Percentiles rank a stretch among this genome's conserved stretches.
These are phyloP conservation scores for Trachurus trachurus DNA, from an alignment of 2,797 vertebrate species.

Conservation along the genomic window DNA sequence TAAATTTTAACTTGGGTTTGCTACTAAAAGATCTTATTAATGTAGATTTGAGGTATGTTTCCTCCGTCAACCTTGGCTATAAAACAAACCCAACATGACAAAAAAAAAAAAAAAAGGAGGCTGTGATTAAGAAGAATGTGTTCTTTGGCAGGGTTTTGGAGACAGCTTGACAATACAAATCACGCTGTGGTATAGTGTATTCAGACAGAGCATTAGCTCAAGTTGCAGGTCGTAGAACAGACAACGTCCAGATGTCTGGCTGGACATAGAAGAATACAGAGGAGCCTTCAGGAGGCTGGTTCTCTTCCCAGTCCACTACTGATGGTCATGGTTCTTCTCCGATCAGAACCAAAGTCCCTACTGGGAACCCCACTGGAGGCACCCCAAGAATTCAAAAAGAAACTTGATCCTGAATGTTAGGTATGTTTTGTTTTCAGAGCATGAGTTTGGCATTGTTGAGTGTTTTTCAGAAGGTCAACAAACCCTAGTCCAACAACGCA, in stretches of 20 bases:
- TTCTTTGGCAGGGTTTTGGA: conserved; percentile 48
- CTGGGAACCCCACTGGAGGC: conserved; percentile 3
- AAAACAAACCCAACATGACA: conserved; percentile 42
- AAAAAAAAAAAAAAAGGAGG: conserved; percentile 5
- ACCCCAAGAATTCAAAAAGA: neutral
- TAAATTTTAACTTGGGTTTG: conserved; percentile 29
- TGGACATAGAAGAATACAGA: conserved; percentile 36
- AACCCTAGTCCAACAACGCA: neutral
- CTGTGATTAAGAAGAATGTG: conserved; percentile 60
- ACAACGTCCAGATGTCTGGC: conserved; percentile 81
- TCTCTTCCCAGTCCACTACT: conserved; percentile 59
- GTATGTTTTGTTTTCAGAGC: neutral
- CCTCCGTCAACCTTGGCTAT: conserved; percentile 26
- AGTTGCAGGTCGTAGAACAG: conserved; percentile 76
- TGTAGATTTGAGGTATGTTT: conserved; percentile 26
- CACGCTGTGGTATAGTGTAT: conserved; percentile 54
- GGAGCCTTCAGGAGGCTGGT: conserved; percentile 31
- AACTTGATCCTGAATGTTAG: neutral
- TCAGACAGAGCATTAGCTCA: conserved; percentile 66
- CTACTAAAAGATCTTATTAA: neutral
- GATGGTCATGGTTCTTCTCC: conserved; percentile 20
- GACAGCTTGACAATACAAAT: conserved; percentile 67
- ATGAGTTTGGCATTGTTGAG: neutral
- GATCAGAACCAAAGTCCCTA: conserved; percentile 19
- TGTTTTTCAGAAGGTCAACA: conserved; percentile 1